Evolutionary conservation across 2,113 vertebrate genomes (phyloP).

Genomic region (Lophotis ruficrista): DNA sequence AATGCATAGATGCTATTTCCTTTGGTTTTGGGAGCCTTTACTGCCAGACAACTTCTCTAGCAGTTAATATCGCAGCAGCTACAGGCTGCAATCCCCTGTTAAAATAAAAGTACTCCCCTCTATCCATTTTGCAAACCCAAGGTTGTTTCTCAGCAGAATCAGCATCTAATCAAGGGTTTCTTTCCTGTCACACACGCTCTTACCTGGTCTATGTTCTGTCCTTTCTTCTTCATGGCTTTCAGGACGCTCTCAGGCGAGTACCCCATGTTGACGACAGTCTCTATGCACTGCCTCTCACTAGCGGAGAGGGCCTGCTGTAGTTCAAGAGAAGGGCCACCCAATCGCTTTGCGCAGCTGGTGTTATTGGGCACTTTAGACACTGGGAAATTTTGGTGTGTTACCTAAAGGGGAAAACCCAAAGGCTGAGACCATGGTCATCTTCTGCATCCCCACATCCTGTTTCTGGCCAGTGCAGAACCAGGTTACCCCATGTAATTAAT

Average conservation of each 20-base stretch:
- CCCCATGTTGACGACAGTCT: slow-evolving; percentile 93
- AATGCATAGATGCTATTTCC: too few relatives aligned
- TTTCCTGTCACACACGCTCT: neutral
- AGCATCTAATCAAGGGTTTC: neutral
- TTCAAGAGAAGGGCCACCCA: neutral
- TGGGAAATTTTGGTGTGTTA: slow-evolving; percentile 67
- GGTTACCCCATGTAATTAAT: neutral
- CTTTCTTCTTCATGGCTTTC: slow-evolving; percentile 95
- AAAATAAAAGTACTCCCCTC: neutral
- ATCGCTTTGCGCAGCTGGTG: slow-evolving; percentile 32
- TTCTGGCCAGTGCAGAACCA: neutral
- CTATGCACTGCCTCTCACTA: slow-evolving; percentile 88
- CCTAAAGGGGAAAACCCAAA: slow-evolving; percentile 41
- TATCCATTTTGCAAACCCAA: neutral
- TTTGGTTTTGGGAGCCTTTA: neutral
- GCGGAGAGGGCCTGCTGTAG: slow-evolving; percentile 83
- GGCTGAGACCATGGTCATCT: neutral
- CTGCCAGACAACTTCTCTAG: neutral
- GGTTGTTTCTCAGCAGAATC: neutral
- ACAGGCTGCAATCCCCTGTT: neutral
- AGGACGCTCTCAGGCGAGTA: slow-evolving; percentile 91
- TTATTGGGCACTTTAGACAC: slow-evolving; percentile 78
- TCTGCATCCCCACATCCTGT: neutral
- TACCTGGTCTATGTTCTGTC: slow-evolving; percentile 96
- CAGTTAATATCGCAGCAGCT: neutral